phyloP scores from a whole-genome alignment of 2,797 vertebrate genomes.

The Fistularia tabacaria region DNA sequence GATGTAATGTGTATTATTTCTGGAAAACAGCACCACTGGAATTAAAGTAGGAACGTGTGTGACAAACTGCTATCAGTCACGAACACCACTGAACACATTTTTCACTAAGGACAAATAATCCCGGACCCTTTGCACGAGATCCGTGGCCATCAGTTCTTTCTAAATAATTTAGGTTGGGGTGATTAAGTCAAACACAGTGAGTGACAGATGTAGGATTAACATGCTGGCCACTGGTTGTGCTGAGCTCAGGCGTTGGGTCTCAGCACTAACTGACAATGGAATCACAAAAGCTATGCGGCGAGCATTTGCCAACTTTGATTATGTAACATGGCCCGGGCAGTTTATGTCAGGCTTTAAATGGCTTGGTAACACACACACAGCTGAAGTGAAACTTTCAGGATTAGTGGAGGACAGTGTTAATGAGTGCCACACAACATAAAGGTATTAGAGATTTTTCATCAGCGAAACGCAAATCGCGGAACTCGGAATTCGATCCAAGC shows the following conservation, averaged over 20 bases:
- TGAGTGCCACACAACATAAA: constrained; percentile 12
- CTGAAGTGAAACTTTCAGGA: constrained; percentile 36
- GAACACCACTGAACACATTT: constrained; percentile 6
- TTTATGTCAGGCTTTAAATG: constrained; percentile 21
- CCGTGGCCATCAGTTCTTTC: constrained; percentile 23
- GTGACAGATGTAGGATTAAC: constrained; percentile 58
- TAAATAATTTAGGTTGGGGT: constrained; percentile 49
- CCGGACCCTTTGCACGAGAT: constrained; percentile 17
- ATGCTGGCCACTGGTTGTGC: constrained; percentile 40
- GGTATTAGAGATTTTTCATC: constrained; percentile 14
- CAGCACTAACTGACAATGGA: constrained; percentile 36
- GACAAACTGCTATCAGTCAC: not conserved
- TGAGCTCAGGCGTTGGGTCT: constrained; percentile 48
- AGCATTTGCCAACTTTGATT: constrained; percentile 40
- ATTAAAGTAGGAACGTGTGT: too few relatives aligned
- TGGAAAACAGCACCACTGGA: too few relatives aligned
- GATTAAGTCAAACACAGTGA: constrained; percentile 43
- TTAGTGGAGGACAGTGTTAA: constrained; percentile 30
- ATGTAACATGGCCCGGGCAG: constrained; percentile 32
- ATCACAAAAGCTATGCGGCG: constrained; percentile 32
- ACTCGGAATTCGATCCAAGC: constrained; percentile 15
- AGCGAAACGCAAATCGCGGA: constrained; percentile 2
- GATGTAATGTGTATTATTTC: too few relatives aligned
- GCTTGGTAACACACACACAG: constrained; percentile 22
- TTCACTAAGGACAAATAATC: constrained; percentile 18